These are phyloP conservation scores for Pontoporia blainvillei DNA, from an alignment of 2,113 vertebrate genomes.

Conservation along the genomic window DNA sequence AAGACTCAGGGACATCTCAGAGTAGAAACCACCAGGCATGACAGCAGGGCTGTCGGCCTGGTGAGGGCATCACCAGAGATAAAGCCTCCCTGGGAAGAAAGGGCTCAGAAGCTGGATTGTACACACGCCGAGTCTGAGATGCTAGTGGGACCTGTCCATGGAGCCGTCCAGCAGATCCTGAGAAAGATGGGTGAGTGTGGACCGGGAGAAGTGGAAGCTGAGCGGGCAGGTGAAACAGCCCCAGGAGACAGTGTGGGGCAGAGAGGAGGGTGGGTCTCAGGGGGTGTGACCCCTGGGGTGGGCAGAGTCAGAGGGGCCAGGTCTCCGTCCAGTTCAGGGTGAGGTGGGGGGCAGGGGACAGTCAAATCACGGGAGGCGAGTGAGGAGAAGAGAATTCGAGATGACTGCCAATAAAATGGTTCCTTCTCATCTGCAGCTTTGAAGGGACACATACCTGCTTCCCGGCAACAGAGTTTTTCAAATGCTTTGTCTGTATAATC, in stretches of 20 bases:
- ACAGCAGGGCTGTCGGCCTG: neutral
- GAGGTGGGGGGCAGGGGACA: neutral
- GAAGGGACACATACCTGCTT: constrained; percentile 68
- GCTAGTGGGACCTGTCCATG: neutral
- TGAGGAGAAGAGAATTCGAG: neutral
- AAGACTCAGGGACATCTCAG: neutral
- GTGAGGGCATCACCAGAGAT: neutral
- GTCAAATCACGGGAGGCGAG: neutral
- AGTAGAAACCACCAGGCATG: neutral
- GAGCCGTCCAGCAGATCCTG: neutral
- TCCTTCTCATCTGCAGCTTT: neutral
- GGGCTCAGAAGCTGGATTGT: rapidly evolving
- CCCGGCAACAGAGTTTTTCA: constrained; percentile 41
- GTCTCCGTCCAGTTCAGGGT: neutral
- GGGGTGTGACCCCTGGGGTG: neutral
- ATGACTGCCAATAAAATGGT: neutral
- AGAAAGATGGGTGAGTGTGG: neutral
- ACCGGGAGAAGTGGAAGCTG: neutral
- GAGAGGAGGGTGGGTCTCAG: neutral
- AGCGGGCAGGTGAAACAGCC: neutral
- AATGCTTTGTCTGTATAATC: constrained; percentile 50
- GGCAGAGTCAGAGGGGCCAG: no score
- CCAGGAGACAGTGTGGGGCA: neutral
- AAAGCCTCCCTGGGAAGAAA: neutral
- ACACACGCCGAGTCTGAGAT: neutral